A percentile compares a stretch with the other conserved stretches of the same genome.
These are phyloP conservation scores for Caenorhabditis virilis DNA, from an alignment of 2,888 invertebrate genomes.

Conservation along the genomic window DNA sequence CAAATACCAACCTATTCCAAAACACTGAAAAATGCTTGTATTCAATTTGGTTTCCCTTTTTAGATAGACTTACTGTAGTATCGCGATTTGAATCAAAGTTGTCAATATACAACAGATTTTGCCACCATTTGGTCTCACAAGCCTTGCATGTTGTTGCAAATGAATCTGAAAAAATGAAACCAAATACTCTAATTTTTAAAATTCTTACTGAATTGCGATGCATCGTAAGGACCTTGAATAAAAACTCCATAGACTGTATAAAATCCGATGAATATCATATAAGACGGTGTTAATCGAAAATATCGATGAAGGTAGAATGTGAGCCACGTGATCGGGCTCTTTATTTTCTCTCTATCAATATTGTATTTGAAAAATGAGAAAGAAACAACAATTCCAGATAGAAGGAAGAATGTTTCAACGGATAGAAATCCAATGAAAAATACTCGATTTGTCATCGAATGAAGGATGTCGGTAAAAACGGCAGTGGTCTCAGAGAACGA, in stretches of 20 bases:
- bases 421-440: no score
- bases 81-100: no score
- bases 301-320: conserved; percentile 58
- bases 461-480: no score
- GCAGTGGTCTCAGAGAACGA: no score
- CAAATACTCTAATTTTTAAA: no score
- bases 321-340: conserved; percentile 45
- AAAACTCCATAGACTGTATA: conserved; percentile 20
- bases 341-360: conserved; percentile 14
- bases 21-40: no score
- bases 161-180: conserved; percentile 15
- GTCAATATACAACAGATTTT: no score
- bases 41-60: no score
- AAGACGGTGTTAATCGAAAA: conserved; percentile 36
- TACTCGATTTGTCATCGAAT: no score
- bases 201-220: no score
- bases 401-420: conserved; percentile 58
- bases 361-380: conserved; percentile 51
- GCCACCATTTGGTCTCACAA: conserved; percentile 43
- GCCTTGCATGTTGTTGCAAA: conserved; percentile 9
- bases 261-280: conserved; percentile 39
- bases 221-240: conserved; percentile 26
- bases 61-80: no score
- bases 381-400: conserved; percentile 51
- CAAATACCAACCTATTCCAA: conserved; percentile 38